Base-by-base conservation (phyloP, 2,888 invertebrate genomes). In the Ptychoptera contaminata region DNA sequence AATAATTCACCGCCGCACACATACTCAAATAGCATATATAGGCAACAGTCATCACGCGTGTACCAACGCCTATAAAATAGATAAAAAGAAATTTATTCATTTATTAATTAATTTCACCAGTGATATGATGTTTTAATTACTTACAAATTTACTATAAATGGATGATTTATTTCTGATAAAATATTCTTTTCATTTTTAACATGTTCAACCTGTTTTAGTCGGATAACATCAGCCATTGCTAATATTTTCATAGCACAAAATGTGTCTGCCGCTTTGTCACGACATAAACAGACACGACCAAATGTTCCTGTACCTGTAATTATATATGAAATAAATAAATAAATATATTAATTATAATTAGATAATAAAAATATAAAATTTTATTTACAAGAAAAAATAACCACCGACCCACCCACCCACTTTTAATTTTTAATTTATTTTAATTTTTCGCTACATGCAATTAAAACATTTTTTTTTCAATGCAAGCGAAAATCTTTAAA, bases 1-100 rank as follows among this genome's bases (percentile, higher is more conserved):
- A 97, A 97, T 23, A 97, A 74, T 66, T 97, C 97, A 9, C 97
- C 97, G 10, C 97, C 93, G 53, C 90, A 88, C 2, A 94, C 87
- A 66, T 91, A 97, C 65, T 97, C 96, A 62, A 97, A 83, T 47
- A 96, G 73, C 94, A 97, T 94, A 69, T 94, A 97, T 50, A 97
- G 78, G 62, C 87, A 87, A 44, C 80, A 77, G 55, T 84, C 79
- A 62, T 94, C 94, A 61, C 86, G 84, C 56, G 86, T 82, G 60
- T 86, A 86, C 87, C 92, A 93, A 56, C 85, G 76, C 68, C 94
- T 94, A 72, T 14, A 67, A n/a, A n/a, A n/a, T n/a, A n/a, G n/a
- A n/a, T n/a, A n/a, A n/a, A n/a, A n/a, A n/a, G n/a, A n/a, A n/a
- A n/a, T n/a, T n/a, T n/a, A n/a, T n/a, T n/a, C n/a, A n/a, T n/a